Evolutionary conservation across 2,888 invertebrate species (phyloP).

Genomic region (Cylindroiulus punctatus): DNA sequence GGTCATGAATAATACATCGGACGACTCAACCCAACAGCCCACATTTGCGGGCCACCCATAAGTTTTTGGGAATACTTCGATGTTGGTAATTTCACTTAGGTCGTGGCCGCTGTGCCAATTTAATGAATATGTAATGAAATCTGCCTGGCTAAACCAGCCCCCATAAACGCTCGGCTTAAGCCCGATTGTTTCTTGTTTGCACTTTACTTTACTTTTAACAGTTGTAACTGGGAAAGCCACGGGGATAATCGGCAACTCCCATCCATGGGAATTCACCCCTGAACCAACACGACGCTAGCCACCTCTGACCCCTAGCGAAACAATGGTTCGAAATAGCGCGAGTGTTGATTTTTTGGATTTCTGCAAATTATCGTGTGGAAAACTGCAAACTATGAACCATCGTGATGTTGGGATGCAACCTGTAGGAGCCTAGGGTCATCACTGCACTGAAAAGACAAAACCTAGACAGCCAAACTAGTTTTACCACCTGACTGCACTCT

Average conservation of each 20-base stretch:
- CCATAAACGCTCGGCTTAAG: not conserved
- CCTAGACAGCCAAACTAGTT: too few relatives aligned
- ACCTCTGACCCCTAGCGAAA: not conserved
- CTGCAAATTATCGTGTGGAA: not conserved
- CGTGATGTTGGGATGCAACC: too few relatives aligned
- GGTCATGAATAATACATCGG: slow-evolving; percentile 12
- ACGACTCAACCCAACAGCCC: slow-evolving; percentile 26
- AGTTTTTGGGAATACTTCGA: slow-evolving; percentile 6
- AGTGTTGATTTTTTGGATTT: slow-evolving; percentile 13
- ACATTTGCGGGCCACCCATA: slow-evolving; percentile 15
- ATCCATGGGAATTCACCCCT: not conserved
- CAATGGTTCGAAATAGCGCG: not conserved
- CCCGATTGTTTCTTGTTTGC: not conserved
- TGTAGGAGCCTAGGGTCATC: too few relatives aligned
- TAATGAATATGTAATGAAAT: slow-evolving; percentile 31
- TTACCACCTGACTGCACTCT: too few relatives aligned
- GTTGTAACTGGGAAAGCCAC: not conserved
- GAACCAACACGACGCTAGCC: not conserved
- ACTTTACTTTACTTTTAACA: not conserved
- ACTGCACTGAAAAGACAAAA: too few relatives aligned
- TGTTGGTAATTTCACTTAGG: slow-evolving; percentile 25
- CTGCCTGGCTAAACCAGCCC: not conserved
- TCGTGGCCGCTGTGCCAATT: not conserved
- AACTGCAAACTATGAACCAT: too few relatives aligned
- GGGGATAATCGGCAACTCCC: not conserved